Evolutionary conservation across 2,888 invertebrate genomes (phyloP).

Genomic region (Conops quadrifasciatus): DNA sequence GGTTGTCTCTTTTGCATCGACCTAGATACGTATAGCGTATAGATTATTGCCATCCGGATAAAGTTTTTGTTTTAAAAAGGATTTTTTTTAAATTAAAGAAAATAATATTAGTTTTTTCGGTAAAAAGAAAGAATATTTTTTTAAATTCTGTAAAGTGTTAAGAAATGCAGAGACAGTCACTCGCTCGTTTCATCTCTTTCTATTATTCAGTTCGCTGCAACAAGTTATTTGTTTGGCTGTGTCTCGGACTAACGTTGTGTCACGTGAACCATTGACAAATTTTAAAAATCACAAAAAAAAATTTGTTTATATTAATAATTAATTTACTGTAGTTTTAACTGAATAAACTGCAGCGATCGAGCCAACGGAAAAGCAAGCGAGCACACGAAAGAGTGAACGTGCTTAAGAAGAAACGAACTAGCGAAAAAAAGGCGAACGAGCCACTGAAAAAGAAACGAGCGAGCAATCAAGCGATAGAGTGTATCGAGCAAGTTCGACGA

Average conservation of each 20-base stretch:
- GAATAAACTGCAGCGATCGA: background rate
- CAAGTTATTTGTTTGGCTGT: constrained; percentile 8
- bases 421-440: background rate
- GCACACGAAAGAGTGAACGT: too few species aligned
- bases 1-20: too few species aligned
- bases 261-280: constrained; percentile 1
- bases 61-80: too few species aligned
- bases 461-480: background rate
- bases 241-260: background rate
- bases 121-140: too few species aligned
- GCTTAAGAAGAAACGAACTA: too few species aligned
- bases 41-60: too few species aligned
- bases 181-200: background rate
- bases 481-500: background rate
- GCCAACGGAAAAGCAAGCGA: too few species aligned
- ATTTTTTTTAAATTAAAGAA: too few species aligned
- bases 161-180: too few species aligned
- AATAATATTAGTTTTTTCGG: too few species aligned
- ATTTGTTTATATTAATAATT: constrained; percentile 27
- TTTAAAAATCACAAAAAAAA: constrained; percentile 19
- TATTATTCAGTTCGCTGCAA: background rate
- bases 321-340: constrained; percentile 5
- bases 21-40: too few species aligned
- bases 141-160: too few species aligned
- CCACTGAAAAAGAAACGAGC: background rate